phyloP scores from a whole-genome alignment of 2,113 vertebrate species.

The Lampris megalopsis region DNA sequence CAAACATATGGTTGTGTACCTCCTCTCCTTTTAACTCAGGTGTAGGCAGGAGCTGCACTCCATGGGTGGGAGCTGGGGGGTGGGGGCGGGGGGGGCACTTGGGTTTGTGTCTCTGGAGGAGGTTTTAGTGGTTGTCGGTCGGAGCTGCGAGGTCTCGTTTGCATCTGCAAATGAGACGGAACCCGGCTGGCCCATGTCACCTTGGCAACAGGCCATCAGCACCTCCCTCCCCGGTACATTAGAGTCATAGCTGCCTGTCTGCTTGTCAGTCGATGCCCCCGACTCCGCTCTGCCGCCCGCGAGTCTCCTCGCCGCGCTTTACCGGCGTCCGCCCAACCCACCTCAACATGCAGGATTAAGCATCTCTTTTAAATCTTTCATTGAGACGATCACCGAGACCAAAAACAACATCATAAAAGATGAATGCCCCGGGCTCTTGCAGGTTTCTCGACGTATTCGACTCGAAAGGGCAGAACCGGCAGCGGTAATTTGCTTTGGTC shows the following conservation, averaged over 20 bases:
- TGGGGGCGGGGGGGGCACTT: conserved; percentile 39
- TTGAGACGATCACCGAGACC: conserved; percentile 44
- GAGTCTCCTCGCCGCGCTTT: conserved; percentile 49
- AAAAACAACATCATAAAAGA: conserved; percentile 66
- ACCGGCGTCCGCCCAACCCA: conserved; percentile 57
- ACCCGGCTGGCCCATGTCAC: conserved; percentile 79
- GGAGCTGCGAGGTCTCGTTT: conserved; percentile 78
- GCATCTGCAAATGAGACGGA: conserved; percentile 83
- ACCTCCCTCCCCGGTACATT: conserved; percentile 73
- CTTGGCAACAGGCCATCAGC: conserved; percentile 83
- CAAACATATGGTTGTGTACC: conserved; percentile 71
- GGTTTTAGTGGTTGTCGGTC: conserved; percentile 56
- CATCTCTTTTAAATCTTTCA: conserved; percentile 62
- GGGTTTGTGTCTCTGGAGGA: conserved; percentile 67
- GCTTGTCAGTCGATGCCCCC: conserved; percentile 74
- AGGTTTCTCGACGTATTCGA: conserved; percentile 61
- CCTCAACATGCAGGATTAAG: conserved; percentile 60
- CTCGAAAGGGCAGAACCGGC: conserved; percentile 62
- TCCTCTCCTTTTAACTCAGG: conserved; percentile 60
- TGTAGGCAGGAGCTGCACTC: conserved; percentile 65
- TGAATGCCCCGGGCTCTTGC: conserved; percentile 59
- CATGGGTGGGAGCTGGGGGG: conserved; percentile 1
- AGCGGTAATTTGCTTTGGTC: conserved; percentile 63
- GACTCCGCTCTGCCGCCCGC: conserved; percentile 56
- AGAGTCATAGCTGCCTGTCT: conserved; percentile 75